Evolutionary conservation across 1,140 invertebrate genomes (phyloP).

Genomic region (Cydia fagiglandana): DNA sequence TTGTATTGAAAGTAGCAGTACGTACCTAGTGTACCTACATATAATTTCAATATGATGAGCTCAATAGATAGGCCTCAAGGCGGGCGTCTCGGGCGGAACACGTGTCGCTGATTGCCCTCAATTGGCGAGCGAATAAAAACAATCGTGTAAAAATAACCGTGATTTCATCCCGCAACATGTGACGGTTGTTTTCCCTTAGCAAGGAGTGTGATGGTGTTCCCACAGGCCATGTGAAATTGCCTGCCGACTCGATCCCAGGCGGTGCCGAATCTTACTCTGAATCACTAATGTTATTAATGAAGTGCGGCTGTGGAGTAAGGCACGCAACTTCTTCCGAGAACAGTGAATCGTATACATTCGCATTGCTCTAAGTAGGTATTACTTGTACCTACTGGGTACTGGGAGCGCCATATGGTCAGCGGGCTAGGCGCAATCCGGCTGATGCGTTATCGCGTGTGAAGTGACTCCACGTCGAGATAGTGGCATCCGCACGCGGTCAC

Average conservation of each 20-base stretch:
- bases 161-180: conserved; percentile 76
- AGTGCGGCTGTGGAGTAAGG: conserved; percentile 44
- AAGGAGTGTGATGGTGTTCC: conserved; percentile 58
- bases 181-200: conserved; percentile 68
- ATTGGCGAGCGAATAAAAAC: conserved; percentile 79
- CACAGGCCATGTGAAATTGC: conserved; percentile 73
- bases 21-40: not conserved
- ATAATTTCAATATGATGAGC: conserved; percentile 44
- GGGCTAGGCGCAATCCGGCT: conserved; percentile 45
- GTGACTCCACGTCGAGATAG: conserved; percentile 51
- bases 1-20: not conserved
- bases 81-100: conserved; percentile 70
- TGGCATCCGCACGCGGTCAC: conserved; percentile 58
- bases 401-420: conserved; percentile 45
- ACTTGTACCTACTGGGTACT: conserved; percentile 16
- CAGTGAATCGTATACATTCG: conserved; percentile 40
- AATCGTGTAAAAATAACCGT: conserved; percentile 78
- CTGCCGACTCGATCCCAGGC: conserved; percentile 59
- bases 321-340: conserved; percentile 53
- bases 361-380: conserved; percentile 10
- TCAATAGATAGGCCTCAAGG: conserved; percentile 66
- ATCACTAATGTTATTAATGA: conserved; percentile 60
- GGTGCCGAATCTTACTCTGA: conserved; percentile 50
- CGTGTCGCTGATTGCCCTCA: conserved; percentile 77
- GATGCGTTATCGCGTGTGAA: conserved; percentile 54